Evolutionary conservation across 2,797 vertebrate species (phyloP), one percentile per base, ranked within the genome.

Genomic region (Leptatherina wallacei): DNA sequence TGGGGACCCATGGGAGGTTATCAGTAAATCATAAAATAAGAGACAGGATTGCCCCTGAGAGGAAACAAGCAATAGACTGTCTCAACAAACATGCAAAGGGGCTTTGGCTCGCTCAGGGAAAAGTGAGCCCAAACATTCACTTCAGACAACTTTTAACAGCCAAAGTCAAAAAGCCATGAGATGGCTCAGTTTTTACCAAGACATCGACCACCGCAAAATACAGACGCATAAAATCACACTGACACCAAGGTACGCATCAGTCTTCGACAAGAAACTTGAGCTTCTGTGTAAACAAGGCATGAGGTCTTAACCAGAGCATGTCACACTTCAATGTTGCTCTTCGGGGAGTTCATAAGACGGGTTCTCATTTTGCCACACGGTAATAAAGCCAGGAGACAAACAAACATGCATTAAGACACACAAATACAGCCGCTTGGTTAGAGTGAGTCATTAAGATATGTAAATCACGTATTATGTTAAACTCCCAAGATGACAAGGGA

Each of bases 21-120:
- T 92, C 88, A 88, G 85, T 81, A 91, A 92, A 91, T 92, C 90
- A 88, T 77, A 85, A 89, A 92, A 91, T 89, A 86, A 88, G 82
- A 91, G 90, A 89, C 83, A 85, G 85, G 80, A 87, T 78, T 61
- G 78, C 87, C 71, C 81, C 73, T 79, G 86, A 91, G 91, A 89
- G 71, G 61, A 65, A 73, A 62, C 54, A 4, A 83, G 85, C 78
- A 88, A 86, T 78, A 89, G 82, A 87, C 81, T 62, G 78, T 84
- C 85, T 88, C 82, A 59, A 71, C 65, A 75, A 86, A 82, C 87
- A 91, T 92, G 91, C 82, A 90, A 78, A 77, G 76, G 78, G 65
- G 73, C 74, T 62, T 80, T 58, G 20, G 81, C 70, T 79, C 14
- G 29, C 86, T 79, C 66, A 6, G n/a, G 70, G 83, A 76, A 80